phyloP scores from a whole-genome alignment of 2,113 vertebrate genomes.

The Cryptotis parvus region DNA sequence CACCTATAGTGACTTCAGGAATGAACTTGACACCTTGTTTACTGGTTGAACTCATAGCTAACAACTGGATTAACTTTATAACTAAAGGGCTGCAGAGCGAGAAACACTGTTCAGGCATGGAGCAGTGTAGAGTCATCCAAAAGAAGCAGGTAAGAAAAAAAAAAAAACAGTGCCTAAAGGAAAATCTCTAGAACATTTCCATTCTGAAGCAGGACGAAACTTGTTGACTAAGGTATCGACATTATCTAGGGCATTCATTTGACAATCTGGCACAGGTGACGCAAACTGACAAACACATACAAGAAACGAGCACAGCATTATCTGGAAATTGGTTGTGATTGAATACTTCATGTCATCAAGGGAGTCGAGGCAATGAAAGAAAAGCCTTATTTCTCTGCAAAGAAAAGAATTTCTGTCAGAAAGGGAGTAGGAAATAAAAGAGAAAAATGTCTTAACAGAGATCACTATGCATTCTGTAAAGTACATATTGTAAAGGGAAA shows the following conservation, averaged over 20 bases:
- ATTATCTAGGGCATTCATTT: slow-evolving; percentile 78
- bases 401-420: slow-evolving; percentile 79
- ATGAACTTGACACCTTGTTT: slow-evolving; percentile 14
- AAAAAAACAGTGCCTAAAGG: neutral
- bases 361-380: slow-evolving; percentile 81
- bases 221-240: slow-evolving; percentile 78
- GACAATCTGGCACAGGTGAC: slow-evolving; percentile 76
- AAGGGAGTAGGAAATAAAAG: slow-evolving; percentile 76
- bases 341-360: slow-evolving; percentile 82
- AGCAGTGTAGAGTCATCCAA: slow-evolving; percentile 38
- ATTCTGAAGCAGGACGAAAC: slow-evolving; percentile 73
- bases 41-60: slow-evolving; percentile 46
- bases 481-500: slow-evolving; percentile 76
- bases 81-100: neutral
- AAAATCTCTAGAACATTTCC: slow-evolving; percentile 73
- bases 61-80: slow-evolving; percentile 36
- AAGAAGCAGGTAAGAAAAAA: slow-evolving; percentile 11
- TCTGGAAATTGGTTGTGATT: slow-evolving; percentile 82
- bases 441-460: slow-evolving; percentile 82
- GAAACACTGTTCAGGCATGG: slow-evolving; percentile 34
- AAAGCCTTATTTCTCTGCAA: slow-evolving; percentile 74
- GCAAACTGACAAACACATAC: slow-evolving; percentile 71
- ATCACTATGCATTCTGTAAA: slow-evolving; percentile 78
- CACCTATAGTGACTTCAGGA: slow-evolving; percentile 5
- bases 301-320: slow-evolving; percentile 75